A percentile compares a stretch with the other conserved stretches of the same genome.
Evolutionary conservation across 2,113 vertebrate species (phyloP).

Genomic region (Bos indicus): DNA sequence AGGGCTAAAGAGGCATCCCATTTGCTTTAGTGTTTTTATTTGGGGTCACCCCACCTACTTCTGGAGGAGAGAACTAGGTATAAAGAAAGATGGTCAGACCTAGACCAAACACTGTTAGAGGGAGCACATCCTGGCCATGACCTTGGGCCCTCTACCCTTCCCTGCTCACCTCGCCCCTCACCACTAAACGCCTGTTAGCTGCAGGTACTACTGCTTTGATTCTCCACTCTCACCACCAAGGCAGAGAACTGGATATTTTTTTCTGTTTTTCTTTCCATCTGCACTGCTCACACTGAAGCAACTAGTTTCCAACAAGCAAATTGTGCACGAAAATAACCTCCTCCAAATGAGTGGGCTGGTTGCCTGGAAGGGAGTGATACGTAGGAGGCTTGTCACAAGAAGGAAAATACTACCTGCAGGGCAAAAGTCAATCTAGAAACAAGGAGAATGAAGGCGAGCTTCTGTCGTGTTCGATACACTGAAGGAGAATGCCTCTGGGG

Average conservation of each 20-base stretch:
- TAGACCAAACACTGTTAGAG: not conserved
- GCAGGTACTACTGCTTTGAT: not conserved
- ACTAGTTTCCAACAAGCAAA: not conserved
- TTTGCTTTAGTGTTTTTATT: not conserved
- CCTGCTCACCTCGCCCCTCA: not conserved
- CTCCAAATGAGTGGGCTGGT: constrained; percentile 5
- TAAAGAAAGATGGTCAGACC: not conserved
- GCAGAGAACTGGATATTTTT: not conserved
- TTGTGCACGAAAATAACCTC: constrained; percentile 16
- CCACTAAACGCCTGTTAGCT: not conserved
- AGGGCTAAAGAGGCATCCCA: not conserved
- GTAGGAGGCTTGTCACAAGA: not conserved
- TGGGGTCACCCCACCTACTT: not conserved
- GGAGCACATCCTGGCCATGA: not conserved
- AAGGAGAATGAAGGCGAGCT: not conserved
- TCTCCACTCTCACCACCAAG: not conserved
- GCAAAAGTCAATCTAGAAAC: not conserved
- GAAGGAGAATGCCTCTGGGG: not conserved
- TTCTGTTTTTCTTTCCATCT: not conserved
- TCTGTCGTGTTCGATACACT: not conserved
- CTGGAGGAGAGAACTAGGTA: not conserved
- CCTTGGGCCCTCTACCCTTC: not conserved
- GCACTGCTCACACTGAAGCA: not conserved
- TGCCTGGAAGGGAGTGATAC: not conserved
- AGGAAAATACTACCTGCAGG: not conserved